Base-by-base conservation (phyloP, 2,888 invertebrate genomes). In the Leptopilina drosophilae region DNA sequence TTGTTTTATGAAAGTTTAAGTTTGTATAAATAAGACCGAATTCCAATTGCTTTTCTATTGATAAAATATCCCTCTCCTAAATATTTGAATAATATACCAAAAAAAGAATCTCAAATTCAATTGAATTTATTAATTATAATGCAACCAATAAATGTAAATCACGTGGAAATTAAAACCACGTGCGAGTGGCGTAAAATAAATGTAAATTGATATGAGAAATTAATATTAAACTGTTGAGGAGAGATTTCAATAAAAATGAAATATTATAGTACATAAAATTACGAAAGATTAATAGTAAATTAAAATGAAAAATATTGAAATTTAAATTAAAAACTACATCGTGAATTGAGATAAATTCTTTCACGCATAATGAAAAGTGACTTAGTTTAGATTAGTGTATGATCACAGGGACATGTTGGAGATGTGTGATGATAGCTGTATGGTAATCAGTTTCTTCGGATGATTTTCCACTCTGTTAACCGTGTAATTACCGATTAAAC, bases 401-500 rank as follows among this genome's bases (percentile, higher is more conserved):
- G 49, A 11, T 5, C 12, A 11, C 15, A 12, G 9, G 46, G 20
- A 49, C 11, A 69, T n/a, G 20, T 11, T 20, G 6, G 6, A 11
- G 20, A 14, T 8, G 20, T 8, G 20, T n/a, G 69, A 7, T 53
- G 69, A 69, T 53, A 69, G 53, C 26, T 69, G 12, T 69, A 53
- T 33, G 69, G 53, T 33, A 69, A 53, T 69, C 53, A 69, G 53
- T 69, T 53, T 53, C 26, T 53, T 69, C 9, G n/a, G 69, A 7
- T 69, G 53, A 69, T 69, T 53, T 69, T 69, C 49, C 14, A 69
- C 69, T 69, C 69, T 69, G 14, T 69, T 69, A 69, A 53, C 69
- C 69, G 26, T 69, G 69, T 69, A 56, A 73, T 73, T 73, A 40
- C 73, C 73, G 40, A 73, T 73, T 73, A 73, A 8, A 73, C 40